These are phyloP conservation scores for Xyliphius kryptos DNA, from an alignment of 2,113 vertebrate genomes.

Conservation along the genomic window DNA sequence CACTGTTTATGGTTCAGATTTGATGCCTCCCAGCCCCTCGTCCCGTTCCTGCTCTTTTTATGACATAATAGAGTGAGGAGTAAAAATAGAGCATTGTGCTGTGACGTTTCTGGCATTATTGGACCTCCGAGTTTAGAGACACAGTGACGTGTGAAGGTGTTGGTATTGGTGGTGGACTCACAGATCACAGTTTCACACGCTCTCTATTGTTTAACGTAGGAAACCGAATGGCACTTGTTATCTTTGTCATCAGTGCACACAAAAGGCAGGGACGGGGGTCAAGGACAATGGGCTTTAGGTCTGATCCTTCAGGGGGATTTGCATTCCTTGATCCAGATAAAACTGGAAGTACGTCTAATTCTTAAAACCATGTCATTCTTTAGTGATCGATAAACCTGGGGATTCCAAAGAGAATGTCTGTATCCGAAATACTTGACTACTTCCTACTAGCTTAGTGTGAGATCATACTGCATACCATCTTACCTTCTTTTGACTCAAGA, in stretches of 20 bases:
- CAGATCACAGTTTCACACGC: slow-evolving; percentile 12
- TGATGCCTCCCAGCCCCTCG: slow-evolving; percentile 7
- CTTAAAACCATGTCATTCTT: no score
- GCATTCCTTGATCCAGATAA: not conserved
- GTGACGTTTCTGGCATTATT: no score
- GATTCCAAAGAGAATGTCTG: no score
- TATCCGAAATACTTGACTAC: no score
- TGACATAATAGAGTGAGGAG: slow-evolving; percentile 24
- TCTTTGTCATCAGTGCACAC: not conserved
- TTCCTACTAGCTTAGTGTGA: no score
- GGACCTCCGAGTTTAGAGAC: no score
- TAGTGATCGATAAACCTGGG: no score
- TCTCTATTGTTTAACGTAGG: slow-evolving; percentile 6
- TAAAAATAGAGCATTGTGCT: slow-evolving; percentile 43
- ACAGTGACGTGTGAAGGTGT: slow-evolving; percentile 44
- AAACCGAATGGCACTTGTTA: slow-evolving; percentile 11
- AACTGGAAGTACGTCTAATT: no score
- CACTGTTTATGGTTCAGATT: slow-evolving; percentile 24
- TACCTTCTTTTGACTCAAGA: no score
- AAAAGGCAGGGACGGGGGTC: no score
- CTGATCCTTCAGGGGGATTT: not conserved
- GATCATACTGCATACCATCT: no score
- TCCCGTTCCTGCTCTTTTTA: slow-evolving; percentile 23
- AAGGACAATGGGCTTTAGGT: slow-evolving; percentile 8
- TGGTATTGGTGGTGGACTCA: slow-evolving; percentile 17